A percentile compares a stretch with the other conserved stretches of the same genome.
Evolutionary conservation across 2,113 vertebrate genomes (phyloP).

Genomic region (human): GRCh38 chr14:102029501-102030000

Average conservation of each 20-base stretch:
- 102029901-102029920: constrained; percentile 99
- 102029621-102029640: constrained; percentile 98
- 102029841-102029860: constrained; percentile 98
- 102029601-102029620: constrained; percentile 99
- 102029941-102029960: accelerated
- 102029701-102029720: constrained; percentile 94
- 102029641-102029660: constrained; percentile 98
- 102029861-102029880: constrained; percentile 98
- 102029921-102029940: constrained; percentile 99
- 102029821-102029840: constrained; percentile 95
- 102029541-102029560: constrained; percentile 95
- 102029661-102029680: constrained; percentile 99
- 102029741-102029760: accelerated
- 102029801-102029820: constrained; percentile 82
- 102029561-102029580: constrained; percentile 97
- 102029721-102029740: accelerated
- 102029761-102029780: accelerated
- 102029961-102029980: accelerated
- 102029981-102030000: accelerated
- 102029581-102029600: constrained; percentile 99
- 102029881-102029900: constrained; percentile 98
- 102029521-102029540: constrained; percentile 84
- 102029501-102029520: background rate
- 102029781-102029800: accelerated
- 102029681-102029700: constrained; percentile 98